These are phyloP conservation scores for Megalonaias nervosa DNA, from an alignment of 1,140 invertebrate genomes.

Conservation along the genomic window DNA sequence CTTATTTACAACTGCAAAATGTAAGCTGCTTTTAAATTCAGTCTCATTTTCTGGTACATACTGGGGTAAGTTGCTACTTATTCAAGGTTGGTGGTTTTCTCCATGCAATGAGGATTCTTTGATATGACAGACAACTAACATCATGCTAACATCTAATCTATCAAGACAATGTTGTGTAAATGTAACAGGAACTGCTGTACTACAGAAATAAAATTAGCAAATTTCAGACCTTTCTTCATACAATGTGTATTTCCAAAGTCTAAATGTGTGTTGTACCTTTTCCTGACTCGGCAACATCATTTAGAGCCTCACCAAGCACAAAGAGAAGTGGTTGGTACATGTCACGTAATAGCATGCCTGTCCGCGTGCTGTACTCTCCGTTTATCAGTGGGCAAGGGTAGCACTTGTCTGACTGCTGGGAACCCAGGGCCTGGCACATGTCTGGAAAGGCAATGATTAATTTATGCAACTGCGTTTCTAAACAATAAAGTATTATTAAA, in stretches of 20 bases:
- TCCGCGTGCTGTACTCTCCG: conserved; percentile 61
- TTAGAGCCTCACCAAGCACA: conserved; percentile 52
- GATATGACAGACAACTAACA: too few species aligned
- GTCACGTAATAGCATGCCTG: conserved; percentile 58
- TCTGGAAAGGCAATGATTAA: conserved; percentile 43
- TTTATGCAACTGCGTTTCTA: neutral
- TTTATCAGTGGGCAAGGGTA: conserved; percentile 57
- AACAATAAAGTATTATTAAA: neutral
- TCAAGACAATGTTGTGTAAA: too few species aligned
- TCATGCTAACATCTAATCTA: too few species aligned
- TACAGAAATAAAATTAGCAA: neutral
- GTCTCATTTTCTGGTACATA: too few species aligned
- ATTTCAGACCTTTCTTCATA: neutral
- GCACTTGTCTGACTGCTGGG: conserved; percentile 59
- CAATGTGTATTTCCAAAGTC: neutral
- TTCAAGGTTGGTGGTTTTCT: too few species aligned
- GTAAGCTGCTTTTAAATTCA: too few species aligned
- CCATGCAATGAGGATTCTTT: too few species aligned
- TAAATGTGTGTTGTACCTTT: neutral
- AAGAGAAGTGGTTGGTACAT: conserved; percentile 58
- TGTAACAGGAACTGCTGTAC: too few species aligned
- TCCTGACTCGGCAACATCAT: conserved; percentile 30
- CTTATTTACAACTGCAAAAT: too few species aligned
- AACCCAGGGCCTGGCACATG: conserved; percentile 54
- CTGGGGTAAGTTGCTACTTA: too few species aligned